These are phyloP conservation scores for Echinometra lucunter DNA, from an alignment of 53 echinoderm and acorn worm genomes.

Conservation along the genomic window DNA sequence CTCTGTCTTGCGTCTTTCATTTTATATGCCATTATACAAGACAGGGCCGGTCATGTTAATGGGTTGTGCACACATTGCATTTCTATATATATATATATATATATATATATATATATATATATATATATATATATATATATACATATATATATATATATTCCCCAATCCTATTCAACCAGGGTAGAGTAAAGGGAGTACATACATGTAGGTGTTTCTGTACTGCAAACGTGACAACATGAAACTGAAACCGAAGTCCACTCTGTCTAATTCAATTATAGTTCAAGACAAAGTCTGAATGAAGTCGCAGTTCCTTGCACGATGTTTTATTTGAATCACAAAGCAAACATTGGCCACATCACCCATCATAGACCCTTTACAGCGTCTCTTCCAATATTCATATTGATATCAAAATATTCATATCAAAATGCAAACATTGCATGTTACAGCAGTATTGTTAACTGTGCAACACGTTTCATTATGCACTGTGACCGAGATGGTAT, in stretches of 20 bases:
- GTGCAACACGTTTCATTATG: not conserved
- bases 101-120: too few relatives aligned
- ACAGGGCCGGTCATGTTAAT: too few relatives aligned
- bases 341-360: not conserved
- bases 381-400: not conserved
- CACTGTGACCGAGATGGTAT: not conserved
- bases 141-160: not conserved
- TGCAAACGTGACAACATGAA: too few relatives aligned
- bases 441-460: not conserved
- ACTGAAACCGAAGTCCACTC: not conserved
- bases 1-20: too few relatives aligned
- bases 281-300: not conserved
- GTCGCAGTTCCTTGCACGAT: not conserved
- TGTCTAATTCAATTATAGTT: not conserved
- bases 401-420: constrained; percentile 28
- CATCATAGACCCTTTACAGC: not conserved
- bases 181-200: too few relatives aligned
- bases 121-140: too few relatives aligned
- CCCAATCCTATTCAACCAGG: not conserved
- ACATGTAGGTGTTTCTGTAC: too few relatives aligned
- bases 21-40: too few relatives aligned
- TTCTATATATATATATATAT: too few relatives aligned
- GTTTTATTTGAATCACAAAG: constrained; percentile 2
- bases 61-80: too few relatives aligned
- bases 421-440: not conserved